Evolutionary conservation across 2,888 invertebrate species (phyloP), one percentile per base, ranked within the genome.

Genomic region (Tinea trinotella): DNA sequence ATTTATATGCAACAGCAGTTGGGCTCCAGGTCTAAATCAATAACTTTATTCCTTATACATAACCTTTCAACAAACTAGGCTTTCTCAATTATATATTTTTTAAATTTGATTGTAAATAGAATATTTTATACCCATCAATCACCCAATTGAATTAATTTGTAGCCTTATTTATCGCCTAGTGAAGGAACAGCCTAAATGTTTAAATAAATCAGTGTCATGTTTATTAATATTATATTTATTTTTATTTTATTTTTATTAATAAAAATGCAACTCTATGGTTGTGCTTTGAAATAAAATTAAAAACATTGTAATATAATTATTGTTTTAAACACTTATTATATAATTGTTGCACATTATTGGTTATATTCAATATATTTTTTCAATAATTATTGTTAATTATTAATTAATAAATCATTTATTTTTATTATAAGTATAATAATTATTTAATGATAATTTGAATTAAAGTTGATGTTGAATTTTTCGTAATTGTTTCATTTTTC

Each of bases 391-490:
- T 30, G 7, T 30, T 30, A 4, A 40, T 40, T 40, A 40, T 40
- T 40, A 40, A 12, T 13, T 40, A n/a, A n/a, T n/a, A n/a, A n/a
- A n/a, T n/a, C n/a, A n/a, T n/a, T n/a, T n/a, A n/a, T n/a, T n/a
- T n/a, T 24, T 7, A 7, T 24, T 24, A 24, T 24, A 24, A 24
- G 24, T 24, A 24, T 7, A 24, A 7, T 24, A 40, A 3, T 40
- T 40, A 13, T 40, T 64, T 67, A 62, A 68, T 67, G 3, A 30
- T 67, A 57, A 56, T 74, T 74, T 74, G 62, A 74, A 69, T 73
- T 75, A 76, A 76, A 66, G 71, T 76, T 75, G 76, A 74, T 75
- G 75, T 75, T 75, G 66, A 62, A 52, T 52, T 52, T 52, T 24
- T 52, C 4, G 22, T 3, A 65, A 66, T 58, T 53, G 46, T 60